Conservation (phyloP, 2,888 invertebrate genomes). For the Desoria tigrina region DNA sequence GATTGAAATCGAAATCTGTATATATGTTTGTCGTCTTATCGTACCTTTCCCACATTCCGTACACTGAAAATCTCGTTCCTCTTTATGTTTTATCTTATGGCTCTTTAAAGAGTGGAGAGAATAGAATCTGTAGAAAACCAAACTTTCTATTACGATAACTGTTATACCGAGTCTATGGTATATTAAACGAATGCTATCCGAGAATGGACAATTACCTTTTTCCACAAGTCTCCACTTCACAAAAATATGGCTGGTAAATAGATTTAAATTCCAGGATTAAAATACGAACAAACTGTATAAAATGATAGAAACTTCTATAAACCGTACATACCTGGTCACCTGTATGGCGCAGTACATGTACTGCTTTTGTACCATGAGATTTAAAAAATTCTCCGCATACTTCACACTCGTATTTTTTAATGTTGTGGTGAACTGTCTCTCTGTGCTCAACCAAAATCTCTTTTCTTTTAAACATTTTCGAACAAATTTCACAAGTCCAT, state of each 20-base stretch:
- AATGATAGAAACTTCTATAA: too few relatives aligned
- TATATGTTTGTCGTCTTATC: too few relatives aligned
- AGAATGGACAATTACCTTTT: too few relatives aligned
- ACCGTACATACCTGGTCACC: too few relatives aligned
- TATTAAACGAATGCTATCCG: too few relatives aligned
- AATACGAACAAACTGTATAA: too few relatives aligned
- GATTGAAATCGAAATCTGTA: too few relatives aligned
- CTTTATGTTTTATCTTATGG: slow-evolving; percentile 37
- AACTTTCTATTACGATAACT: neutral
- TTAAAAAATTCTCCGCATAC: slow-evolving; percentile 30
- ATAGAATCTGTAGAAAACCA: slow-evolving; percentile 33
- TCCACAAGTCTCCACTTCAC: too few relatives aligned
- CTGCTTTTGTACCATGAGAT: slow-evolving; percentile 15
- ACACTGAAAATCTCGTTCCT: slow-evolving; percentile 28
- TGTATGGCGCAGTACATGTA: slow-evolving; percentile 37
- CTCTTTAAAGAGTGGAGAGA: slow-evolving; percentile 28
- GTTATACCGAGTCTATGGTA: too few relatives aligned
- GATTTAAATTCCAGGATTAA: too few relatives aligned
- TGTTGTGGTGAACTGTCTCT: slow-evolving; percentile 19
- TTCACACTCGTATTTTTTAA: slow-evolving; percentile 38
- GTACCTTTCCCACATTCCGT: slow-evolving; percentile 30
- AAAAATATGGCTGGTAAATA: too few relatives aligned
- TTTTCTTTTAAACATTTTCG: slow-evolving; percentile 35
- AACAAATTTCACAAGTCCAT: slow-evolving; percentile 43
- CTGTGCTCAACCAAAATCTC: slow-evolving; percentile 14